Evolutionary conservation across 2,113 vertebrate genomes (phyloP), one percentile per base, ranked within the genome.

Genomic region (Tyto alba): DNA sequence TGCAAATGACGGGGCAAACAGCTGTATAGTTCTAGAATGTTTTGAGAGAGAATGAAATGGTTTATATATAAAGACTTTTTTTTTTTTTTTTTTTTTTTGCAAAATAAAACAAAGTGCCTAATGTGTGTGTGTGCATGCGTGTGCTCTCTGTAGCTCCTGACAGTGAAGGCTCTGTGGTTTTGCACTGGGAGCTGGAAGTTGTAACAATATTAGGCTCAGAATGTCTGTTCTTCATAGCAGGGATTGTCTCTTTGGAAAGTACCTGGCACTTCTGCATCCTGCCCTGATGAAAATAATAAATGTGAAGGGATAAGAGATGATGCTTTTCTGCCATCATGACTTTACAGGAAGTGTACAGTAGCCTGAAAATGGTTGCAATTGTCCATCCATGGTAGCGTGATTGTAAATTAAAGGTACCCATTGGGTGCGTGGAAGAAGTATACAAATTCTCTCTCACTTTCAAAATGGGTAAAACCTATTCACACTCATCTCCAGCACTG

Each of bases 61-160:
- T 98, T 98, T 98, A 98, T 98, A 98, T 98, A 98, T 98, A 97
- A 98, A 96, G 96, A 98, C 95, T 96, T 38, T 96, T 91, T 81
- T 88, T 74, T 98, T 96, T 94, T 89, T 82, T 88, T 97, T 98
- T 95, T 96, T 98, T 97, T 98, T 97, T 98, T 97, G 88, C 97
- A 98, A 98, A 98, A 98, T 98, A 98, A 98, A 98, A 97, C 93
- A 90, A 98, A 98, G 98, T 98, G 98, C 98, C 98, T 98, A 97
- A 98, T 97, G 97, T 76, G 93, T 50, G 69, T 40, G 36, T 7
- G 5, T 67, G 43, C 9, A 0, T 53, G 48, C 13, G 2, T 29
- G 50, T 41, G 41, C 52, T 75, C 73, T 92, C 66, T 91, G 15
- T 64, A 55, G 77, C 66, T 95, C 69, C 48, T 69, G 52, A 88